These are phyloP conservation scores for Drosophila longiperda DNA, from an alignment of 2,888 invertebrate genomes.

Conservation along the genomic window DNA sequence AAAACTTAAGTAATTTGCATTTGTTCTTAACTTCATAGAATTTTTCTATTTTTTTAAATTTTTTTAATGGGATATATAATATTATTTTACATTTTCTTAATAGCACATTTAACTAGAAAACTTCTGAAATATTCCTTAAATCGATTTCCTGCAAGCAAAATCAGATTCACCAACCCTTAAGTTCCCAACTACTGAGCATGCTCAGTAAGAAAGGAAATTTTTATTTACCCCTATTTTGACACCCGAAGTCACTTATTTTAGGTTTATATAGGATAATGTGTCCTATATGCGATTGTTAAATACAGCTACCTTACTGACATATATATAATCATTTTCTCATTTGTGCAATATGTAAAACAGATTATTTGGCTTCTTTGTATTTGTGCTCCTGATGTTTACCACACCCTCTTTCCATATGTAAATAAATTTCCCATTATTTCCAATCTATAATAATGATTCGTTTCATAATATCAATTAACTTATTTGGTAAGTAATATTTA, in stretches of 20 bases:
- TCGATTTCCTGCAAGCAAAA: conserved; percentile 64
- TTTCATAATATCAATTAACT: background rate
- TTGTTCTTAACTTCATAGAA: conserved; percentile 4
- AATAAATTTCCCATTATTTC: conserved; percentile 4
- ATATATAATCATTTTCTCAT: no score
- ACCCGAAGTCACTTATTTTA: background rate
- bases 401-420: background rate
- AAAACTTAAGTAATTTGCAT: conserved; percentile 1
- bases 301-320: background rate
- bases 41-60: conserved; percentile 6
- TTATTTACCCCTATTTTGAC: conserved; percentile 32
- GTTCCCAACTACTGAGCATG: conserved; percentile 54
- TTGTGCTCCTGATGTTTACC: background rate
- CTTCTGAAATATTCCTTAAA: conserved; percentile 59
- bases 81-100: conserved; percentile 45
- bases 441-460: background rate
- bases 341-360: background rate
- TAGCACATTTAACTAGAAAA: conserved; percentile 53
- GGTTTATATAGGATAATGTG: background rate
- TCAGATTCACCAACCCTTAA: conserved; percentile 39
- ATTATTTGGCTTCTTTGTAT: background rate
- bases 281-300: background rate
- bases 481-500: background rate
- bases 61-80: background rate
- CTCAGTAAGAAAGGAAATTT: conserved; percentile 35